Conservation (phyloP, 2,797 vertebrate genomes). For the Schizopygopsis malacanthus region DNA sequence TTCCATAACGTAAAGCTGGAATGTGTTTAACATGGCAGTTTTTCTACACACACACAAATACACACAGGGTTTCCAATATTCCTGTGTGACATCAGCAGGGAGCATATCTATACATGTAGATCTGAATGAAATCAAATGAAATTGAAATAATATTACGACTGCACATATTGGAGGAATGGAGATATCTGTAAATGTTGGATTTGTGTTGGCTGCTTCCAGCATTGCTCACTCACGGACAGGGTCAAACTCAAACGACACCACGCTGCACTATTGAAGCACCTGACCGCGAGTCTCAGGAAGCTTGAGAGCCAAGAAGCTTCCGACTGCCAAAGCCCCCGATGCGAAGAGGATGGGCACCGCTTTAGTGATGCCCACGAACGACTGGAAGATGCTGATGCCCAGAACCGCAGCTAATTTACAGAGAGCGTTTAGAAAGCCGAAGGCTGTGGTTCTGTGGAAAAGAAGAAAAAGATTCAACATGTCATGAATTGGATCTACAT, state of each 20-base stretch:
- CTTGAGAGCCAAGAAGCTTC: constrained; percentile 93
- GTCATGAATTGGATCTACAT: neutral
- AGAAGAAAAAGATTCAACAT: neutral
- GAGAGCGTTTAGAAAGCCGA: constrained; percentile 95
- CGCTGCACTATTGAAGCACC: constrained; percentile 86
- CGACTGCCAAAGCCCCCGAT: constrained; percentile 87
- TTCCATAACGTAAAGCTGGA: constrained; percentile 72
- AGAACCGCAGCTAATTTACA: constrained; percentile 94
- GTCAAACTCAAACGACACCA: constrained; percentile 58
- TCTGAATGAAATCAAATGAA: neutral
- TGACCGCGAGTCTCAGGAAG: constrained; percentile 93
- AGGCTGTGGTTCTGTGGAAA: constrained; percentile 87
- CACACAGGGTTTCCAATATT: constrained; percentile 50
- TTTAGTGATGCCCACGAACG: constrained; percentile 96
- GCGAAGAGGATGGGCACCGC: constrained; percentile 94
- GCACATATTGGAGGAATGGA: constrained; percentile 34
- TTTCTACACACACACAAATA: constrained; percentile 62
- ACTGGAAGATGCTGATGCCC: constrained; percentile 97
- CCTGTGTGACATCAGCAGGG: constrained; percentile 41
- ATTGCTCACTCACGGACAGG: constrained; percentile 60
- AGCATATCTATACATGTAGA: constrained; percentile 14
- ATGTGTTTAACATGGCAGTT: constrained; percentile 82
- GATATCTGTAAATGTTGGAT: constrained; percentile 34
- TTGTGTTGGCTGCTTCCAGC: constrained; percentile 59
- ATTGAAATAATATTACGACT: neutral